A percentile compares a stretch with the other conserved stretches of the same genome.
phyloP scores from a whole-genome alignment of 1,140 invertebrate genomes.

The Bombus balteatus region DNA sequence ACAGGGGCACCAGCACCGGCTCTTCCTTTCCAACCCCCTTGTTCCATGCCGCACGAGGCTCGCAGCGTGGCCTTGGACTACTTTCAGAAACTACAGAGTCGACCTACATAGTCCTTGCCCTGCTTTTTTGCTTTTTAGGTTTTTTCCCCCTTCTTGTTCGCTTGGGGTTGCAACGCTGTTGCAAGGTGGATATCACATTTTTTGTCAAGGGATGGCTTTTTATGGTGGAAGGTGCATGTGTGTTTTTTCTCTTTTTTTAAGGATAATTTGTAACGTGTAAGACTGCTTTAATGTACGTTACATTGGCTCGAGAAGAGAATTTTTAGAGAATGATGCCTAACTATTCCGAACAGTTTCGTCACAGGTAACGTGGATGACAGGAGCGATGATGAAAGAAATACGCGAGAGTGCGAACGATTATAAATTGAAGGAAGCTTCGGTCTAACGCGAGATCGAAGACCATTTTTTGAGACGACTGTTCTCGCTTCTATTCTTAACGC shows the following conservation, averaged over 20 bases:
- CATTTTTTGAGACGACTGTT: not conserved
- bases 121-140: not conserved
- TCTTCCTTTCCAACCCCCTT: slow-evolving; percentile 19
- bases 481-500: not conserved
- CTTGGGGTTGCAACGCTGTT: not conserved
- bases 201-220: not conserved
- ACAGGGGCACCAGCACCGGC: slow-evolving; percentile 29
- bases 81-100: not conserved
- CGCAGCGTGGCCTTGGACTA: slow-evolving; percentile 17
- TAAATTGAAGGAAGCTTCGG: too few species aligned
- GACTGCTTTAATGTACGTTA: too few species aligned
- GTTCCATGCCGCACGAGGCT: not conserved
- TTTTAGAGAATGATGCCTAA: rapidly evolving
- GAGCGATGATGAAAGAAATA: too few species aligned
- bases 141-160: too few species aligned
- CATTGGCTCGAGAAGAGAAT: not conserved
- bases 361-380: too few species aligned
- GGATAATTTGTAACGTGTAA: not conserved
- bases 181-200: not conserved
- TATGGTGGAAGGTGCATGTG: not conserved
- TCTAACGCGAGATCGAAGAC: not conserved
- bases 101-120: not conserved
- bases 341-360: too few species aligned
- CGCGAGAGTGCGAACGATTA: too few species aligned
- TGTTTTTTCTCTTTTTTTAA: not conserved